Evolutionary conservation across 2,797 vertebrate genomes (phyloP).

Genomic region (Rhynchonycteris naso): DNA sequence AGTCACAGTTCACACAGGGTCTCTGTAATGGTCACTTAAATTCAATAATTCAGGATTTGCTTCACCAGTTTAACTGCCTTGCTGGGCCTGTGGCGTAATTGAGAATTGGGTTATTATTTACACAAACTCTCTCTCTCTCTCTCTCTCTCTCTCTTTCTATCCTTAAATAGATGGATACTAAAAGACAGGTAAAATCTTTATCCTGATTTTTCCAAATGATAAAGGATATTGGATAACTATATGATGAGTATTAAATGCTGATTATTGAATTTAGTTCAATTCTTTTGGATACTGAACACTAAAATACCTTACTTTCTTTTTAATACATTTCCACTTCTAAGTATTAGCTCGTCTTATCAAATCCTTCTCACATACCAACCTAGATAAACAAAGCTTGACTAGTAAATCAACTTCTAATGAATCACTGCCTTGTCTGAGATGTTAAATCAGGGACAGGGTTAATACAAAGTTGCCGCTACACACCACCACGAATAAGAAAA

Average conservation of each 20-base stretch:
- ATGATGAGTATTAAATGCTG: not conserved
- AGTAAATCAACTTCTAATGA: conserved; percentile 8
- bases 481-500: not conserved
- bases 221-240: not conserved
- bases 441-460: not conserved
- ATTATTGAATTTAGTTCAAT: not conserved
- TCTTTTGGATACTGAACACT: not conserved
- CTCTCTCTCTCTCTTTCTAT: not conserved
- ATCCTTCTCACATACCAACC: not conserved
- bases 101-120: not conserved
- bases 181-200: not conserved
- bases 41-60: not conserved
- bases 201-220: conserved; percentile 15
- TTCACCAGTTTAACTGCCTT: not conserved
- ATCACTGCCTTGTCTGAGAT: not conserved
- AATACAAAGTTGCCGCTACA: not conserved
- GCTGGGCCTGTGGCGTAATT: not conserved
- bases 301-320: conserved; percentile 37
- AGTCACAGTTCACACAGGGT: not conserved
- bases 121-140: not conserved
- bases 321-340: conserved; percentile 11
- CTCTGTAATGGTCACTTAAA: not conserved
- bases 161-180: not conserved
- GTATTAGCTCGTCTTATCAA: conserved; percentile 5
- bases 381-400: not conserved